phyloP scores from a whole-genome alignment of 2,113 vertebrate species.

The Bubalus kerabau region DNA sequence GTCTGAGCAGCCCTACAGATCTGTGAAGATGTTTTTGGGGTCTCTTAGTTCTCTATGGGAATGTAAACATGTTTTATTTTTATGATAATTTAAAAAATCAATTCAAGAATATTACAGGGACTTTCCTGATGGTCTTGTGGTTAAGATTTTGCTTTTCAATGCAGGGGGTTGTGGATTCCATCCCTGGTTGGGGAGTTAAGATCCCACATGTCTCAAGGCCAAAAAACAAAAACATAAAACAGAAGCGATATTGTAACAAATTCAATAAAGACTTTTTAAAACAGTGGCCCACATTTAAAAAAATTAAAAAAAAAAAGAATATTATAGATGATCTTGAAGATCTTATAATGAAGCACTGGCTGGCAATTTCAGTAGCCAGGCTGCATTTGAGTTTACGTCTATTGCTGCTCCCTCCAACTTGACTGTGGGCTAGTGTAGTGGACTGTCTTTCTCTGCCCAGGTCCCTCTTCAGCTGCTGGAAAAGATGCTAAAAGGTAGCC shows the following conservation, averaged over 20 bases:
- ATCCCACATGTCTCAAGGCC: neutral
- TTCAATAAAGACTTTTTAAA: neutral
- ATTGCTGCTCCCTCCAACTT: accelerated
- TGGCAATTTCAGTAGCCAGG: neutral
- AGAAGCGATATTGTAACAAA: neutral
- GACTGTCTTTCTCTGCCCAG: neutral
- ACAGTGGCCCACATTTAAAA: neutral
- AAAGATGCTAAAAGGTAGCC: neutral
- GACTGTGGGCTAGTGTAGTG: neutral
- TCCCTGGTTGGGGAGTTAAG: neutral
- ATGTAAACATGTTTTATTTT: neutral
- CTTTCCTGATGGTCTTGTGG: neutral
- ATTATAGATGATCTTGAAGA: neutral
- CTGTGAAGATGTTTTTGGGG: neutral
- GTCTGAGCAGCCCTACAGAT: neutral
- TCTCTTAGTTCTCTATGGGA: neutral
- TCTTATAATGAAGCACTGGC: neutral
- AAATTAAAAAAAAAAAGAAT: neutral
- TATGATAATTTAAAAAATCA: neutral
- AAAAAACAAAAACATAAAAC: neutral
- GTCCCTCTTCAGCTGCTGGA: neutral
- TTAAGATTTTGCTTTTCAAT: neutral
- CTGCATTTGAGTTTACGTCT: neutral
- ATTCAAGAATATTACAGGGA: neutral
- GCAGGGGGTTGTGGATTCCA: neutral